phyloP scores from a whole-genome alignment of 1,140 invertebrate genomes.

The Danaus melanippus region DNA sequence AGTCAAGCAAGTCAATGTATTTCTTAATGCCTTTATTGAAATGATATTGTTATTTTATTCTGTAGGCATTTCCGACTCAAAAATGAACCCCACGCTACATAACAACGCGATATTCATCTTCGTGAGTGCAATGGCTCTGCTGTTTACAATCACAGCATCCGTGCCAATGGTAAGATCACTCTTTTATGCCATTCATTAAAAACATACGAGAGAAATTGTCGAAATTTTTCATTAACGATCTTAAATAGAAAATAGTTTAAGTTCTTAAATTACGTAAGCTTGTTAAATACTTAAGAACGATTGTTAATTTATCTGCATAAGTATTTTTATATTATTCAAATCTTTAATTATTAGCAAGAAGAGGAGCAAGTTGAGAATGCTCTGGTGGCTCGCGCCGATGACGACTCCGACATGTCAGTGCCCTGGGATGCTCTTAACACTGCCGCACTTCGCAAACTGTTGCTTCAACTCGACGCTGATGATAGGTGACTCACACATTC shows the following conservation, averaged over 20 bases:
- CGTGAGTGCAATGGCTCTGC: constrained; percentile 28
- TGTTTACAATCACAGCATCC: constrained; percentile 30
- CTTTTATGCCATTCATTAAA: not conserved
- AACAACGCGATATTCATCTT: constrained; percentile 28
- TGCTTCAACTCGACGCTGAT: constrained; percentile 52
- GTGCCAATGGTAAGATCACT: constrained; percentile 39
- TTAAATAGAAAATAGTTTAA: no score
- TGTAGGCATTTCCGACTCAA: constrained; percentile 10
- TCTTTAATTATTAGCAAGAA: constrained; percentile 36
- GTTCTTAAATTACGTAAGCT: no score
- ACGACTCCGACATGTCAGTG: constrained; percentile 28
- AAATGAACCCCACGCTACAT: constrained; percentile 35
- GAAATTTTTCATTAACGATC: no score
- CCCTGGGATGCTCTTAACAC: constrained; percentile 49
- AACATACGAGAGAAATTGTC: not conserved
- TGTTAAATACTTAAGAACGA: not conserved
- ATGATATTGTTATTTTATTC: no score
- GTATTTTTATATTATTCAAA: not conserved
- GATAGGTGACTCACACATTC: constrained; percentile 35
- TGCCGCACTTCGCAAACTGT: constrained; percentile 48
- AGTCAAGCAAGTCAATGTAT: no score
- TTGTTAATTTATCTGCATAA: constrained; percentile 1
- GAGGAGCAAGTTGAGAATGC: constrained; percentile 50
- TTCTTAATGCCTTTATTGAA: no score
- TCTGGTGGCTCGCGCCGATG: constrained; percentile 36